Percentiles rank a stretch among this genome's conserved stretches.
Conservation (phyloP, 2,797 vertebrate genomes). For the Austrolebias charrua region DNA sequence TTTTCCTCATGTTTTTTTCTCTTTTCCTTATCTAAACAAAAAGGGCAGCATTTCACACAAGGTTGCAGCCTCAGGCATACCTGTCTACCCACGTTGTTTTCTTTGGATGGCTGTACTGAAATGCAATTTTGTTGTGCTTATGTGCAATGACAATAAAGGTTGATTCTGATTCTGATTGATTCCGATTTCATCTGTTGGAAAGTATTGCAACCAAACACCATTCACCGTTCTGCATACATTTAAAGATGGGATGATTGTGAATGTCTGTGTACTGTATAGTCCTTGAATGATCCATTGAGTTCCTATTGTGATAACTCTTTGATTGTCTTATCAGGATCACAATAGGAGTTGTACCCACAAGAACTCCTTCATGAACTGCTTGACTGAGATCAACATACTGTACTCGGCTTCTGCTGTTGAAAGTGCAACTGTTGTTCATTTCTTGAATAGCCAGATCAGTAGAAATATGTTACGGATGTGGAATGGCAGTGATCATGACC, state of each 20-base stretch:
- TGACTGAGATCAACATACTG: conserved; percentile 40
- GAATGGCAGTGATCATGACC: conserved; percentile 17
- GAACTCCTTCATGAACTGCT: conserved; percentile 34
- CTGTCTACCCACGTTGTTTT: too few species aligned
- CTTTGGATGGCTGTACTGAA: too few species aligned
- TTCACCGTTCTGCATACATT: conserved; percentile 48
- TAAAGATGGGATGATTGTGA: conserved; percentile 43
- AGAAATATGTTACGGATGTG: conserved; percentile 24
- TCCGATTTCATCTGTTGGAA: too few species aligned
- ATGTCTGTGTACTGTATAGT: conserved; percentile 51
- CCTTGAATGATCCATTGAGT: conserved; percentile 37
- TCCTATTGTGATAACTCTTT: conserved; percentile 34
- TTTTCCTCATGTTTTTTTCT: too few species aligned
- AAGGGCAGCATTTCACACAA: too few species aligned
- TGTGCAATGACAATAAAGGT: too few species aligned
- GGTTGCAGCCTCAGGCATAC: too few species aligned
- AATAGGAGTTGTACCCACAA: conserved; percentile 2
- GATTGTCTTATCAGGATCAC: conserved; percentile 27
- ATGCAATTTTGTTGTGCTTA: too few species aligned
- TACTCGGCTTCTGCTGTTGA: neutral
- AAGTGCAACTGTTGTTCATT: conserved; percentile 12
- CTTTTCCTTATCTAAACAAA: too few species aligned
- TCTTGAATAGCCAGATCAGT: conserved; percentile 22
- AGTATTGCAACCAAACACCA: too few species aligned
- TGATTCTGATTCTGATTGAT: too few species aligned